Percentiles rank a stretch among this genome's conserved stretches.
These are phyloP conservation scores for Caradrina kadenii DNA, from an alignment of 2,888 invertebrate genomes.

Conservation along the genomic window DNA sequence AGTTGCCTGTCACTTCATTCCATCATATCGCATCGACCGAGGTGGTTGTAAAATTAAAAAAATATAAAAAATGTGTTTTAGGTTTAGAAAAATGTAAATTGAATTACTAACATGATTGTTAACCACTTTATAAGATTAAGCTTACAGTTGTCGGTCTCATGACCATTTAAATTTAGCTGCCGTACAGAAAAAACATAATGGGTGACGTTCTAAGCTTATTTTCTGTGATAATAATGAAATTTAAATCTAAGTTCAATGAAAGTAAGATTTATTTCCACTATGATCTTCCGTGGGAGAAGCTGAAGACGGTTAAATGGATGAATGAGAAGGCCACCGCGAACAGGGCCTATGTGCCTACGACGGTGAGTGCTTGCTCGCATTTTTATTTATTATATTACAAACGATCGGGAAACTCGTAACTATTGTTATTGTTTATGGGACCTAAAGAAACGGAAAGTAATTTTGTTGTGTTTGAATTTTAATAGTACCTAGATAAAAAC, in stretches of 20 bases:
- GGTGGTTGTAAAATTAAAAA: conserved; percentile 67
- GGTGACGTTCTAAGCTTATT: conserved; percentile 88
- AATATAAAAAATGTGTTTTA: conserved; percentile 66
- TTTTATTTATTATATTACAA: conserved; percentile 23
- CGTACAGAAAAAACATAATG: conserved; percentile 77
- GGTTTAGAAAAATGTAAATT: conserved; percentile 79
- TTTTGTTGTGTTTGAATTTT: too few relatives aligned
- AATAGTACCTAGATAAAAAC: too few relatives aligned
- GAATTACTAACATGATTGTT: conserved; percentile 81
- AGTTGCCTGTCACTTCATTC: conserved; percentile 57
- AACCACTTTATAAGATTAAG: conserved; percentile 74
- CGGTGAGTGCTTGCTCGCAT: conserved; percentile 78
- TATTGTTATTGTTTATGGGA: conserved; percentile 20
- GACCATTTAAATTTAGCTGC: conserved; percentile 80
- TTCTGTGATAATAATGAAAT: conserved; percentile 89
- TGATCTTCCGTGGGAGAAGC: conserved; percentile 85
- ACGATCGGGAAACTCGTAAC: background rate
- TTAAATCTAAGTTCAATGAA: conserved; percentile 89
- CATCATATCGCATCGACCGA: conserved; percentile 73
- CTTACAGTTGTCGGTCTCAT: conserved; percentile 79
- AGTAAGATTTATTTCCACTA: conserved; percentile 86
- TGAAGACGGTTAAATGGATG: conserved; percentile 93
- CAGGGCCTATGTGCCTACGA: conserved; percentile 96
- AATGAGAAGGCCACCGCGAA: conserved; percentile 93
- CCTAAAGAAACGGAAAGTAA: background rate